Base-by-base conservation (phyloP, 1,140 invertebrate species). In the Contarinia nasturtii region DNA sequence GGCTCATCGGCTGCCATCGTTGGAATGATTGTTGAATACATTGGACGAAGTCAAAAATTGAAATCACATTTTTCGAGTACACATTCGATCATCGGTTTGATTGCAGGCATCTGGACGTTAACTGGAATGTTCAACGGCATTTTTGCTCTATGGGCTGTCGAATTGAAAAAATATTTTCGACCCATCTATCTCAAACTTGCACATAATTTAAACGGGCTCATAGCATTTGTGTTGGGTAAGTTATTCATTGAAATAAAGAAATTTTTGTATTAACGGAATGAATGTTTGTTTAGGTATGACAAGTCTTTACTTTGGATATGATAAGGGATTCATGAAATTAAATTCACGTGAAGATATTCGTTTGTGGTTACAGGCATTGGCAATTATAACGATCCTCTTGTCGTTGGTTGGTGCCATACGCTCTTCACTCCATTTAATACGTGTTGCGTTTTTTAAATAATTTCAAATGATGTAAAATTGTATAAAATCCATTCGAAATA, bases 261-360 rank as follows among this genome's bases (percentile, higher is more conserved):
- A 36, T 36, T 8, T 36, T 36, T 36, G 8, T 36, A n/a, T 36
- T 8, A 36, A 36, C 8, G n/a, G 8, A 36, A n/a, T 36, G 34
- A 10, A 10, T 36, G 34, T 36, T 36, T 48, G 44, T 52, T 33
- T n/a, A 27, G 27, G 27, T 27, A 27, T 27, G 27, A 27, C 27
- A 5, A 10, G 4, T 27, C 27, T 27, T 27, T 27, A 3, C 27
- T 27, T 5, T 27, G 27, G 27, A 5, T 27, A 27, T 10, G 27
- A 27, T 27, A 3, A 27, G 10, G 27, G 10, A 5, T 27, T 5
- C 27, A 27, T 27, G 27, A 3, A 27, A 10, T 3, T 10, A 3
- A 5, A 27, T 10, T 27, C 27, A 10, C 27, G 27, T 27, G 27
- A 27, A 27, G 27, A 27, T 27, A 27, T 27, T 10, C 27, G 27